Evolutionary conservation across 1,140 invertebrate genomes (phyloP), one percentile per base, ranked within the genome.

Genomic region (Megalopta genalis): DNA sequence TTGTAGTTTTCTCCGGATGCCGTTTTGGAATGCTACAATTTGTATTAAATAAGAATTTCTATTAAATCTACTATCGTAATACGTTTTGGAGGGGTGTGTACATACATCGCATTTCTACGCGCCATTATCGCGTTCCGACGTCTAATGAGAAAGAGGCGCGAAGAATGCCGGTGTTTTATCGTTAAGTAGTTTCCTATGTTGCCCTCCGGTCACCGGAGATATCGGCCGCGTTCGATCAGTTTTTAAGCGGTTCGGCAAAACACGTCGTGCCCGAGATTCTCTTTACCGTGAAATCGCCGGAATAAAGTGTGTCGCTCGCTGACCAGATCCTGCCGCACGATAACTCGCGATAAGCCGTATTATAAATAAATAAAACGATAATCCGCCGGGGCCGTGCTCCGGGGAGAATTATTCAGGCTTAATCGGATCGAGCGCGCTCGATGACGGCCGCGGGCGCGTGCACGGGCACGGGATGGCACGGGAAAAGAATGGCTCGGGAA

Each of bases 171-270:
- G 21, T 52, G 46, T 71, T 72, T 72, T 78, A 65, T 78, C 76
- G 76, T 64, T 78, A 78, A 78, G 76, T 78, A 78, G 60, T 78
- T 72, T 78, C 69, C 76, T 32, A 37, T 78, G 76, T 78, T 21
- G 49, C 37, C 21, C n/a, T n/a, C n/a, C 57, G 46, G 52, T 10
- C 37, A 6, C 25, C 10, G 6, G 14, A 62, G 18, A 42, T 46
- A 74, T 75, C 72, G 18, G 18, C 14, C 18, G 25, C n/a, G 21
- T 25, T 39, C n/a, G 7, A 67, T 67, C 63, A 27, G 1, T 21
- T 4, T 46, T 21, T 14, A 14, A 9, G 1, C 8, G 5, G 5
- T 2, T 25, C 18, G 8, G 12, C n/a, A 42, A 59, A 60, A 14
- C 23, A 5, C 64, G 12, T 2, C 37, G 14, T 9, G 0, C 37